phyloP scores from a whole-genome alignment of 1,140 invertebrate species.

The Cylas formicarius region DNA sequence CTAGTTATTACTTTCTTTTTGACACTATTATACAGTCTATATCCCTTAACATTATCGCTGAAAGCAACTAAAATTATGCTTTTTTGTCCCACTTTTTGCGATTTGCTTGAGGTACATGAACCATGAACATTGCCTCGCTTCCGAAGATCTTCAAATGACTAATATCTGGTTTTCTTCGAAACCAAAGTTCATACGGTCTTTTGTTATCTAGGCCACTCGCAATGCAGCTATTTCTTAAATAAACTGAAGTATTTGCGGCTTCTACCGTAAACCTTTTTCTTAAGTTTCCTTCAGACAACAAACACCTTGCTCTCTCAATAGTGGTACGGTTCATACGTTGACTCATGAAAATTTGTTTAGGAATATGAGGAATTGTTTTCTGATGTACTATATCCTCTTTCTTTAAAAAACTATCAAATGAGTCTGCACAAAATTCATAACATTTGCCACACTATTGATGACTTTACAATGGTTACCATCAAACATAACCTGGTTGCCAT shows the following conservation, averaged over 20 bases:
- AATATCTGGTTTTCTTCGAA: conserved; percentile 12
- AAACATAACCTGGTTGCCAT: conserved; percentile 1
- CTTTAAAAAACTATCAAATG: conserved; percentile 8
- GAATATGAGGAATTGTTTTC: conserved; percentile 5
- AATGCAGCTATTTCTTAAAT: conserved; percentile 35
- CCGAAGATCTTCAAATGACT: conserved; percentile 24
- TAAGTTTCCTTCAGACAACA: conserved; percentile 6
- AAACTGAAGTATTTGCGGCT: conserved; percentile 18
- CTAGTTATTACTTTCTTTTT: conserved; percentile 9
- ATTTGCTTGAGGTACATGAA: conserved; percentile 30
- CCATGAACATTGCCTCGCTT: conserved; percentile 20
- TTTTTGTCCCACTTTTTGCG: conserved; percentile 29
- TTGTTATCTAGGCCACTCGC: conserved; percentile 21
- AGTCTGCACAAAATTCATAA: conserved; percentile 3
- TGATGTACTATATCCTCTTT: conserved; percentile 10
- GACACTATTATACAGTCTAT: conserved; percentile 9
- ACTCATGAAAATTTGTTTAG: background rate
- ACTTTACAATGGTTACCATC: conserved; percentile 9
- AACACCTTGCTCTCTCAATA: conserved; percentile 6
- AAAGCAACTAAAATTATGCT: conserved; percentile 32
- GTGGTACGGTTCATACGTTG: conserved; percentile 6
- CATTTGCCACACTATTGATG: conserved; percentile 5
- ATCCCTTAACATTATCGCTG: conserved; percentile 28
- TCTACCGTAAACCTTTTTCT: conserved; percentile 17
- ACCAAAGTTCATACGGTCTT: conserved; percentile 35